Evolutionary conservation across 2,888 invertebrate species (phyloP).

Genomic region (Hemaris fuciformis): DNA sequence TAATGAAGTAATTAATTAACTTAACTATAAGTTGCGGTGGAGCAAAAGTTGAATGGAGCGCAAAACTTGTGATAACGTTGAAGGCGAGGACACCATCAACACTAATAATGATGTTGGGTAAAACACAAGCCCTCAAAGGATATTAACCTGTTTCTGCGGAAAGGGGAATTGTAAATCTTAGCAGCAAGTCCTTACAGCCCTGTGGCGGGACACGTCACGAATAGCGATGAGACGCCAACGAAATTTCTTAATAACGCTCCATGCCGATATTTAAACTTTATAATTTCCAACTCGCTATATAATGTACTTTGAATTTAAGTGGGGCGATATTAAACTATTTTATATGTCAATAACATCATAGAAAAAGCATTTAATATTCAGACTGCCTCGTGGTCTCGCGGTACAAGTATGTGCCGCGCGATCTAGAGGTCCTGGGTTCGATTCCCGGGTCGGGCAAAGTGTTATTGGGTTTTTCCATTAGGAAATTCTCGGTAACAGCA

Average conservation of each 20-base stretch:
- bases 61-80: constrained; percentile 18
- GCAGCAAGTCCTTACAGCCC: constrained; percentile 32
- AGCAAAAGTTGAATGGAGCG: background rate
- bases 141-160: constrained; percentile 55
- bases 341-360: background rate
- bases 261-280: background rate
- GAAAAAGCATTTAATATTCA: too few species aligned
- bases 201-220: constrained; percentile 38
- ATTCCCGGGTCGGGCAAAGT: too few species aligned
- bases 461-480: too few species aligned
- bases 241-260: constrained; percentile 1
- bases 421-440: too few species aligned
- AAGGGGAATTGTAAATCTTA: constrained; percentile 58
- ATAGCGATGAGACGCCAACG: constrained; percentile 33
- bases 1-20: background rate
- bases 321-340: background rate
- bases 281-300: background rate
- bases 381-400: too few species aligned
- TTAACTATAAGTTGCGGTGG: background rate
- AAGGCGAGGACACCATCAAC: constrained; percentile 46
- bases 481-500: too few species aligned
- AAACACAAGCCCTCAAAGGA: constrained; percentile 49
- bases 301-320: background rate
- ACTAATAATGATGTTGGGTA: constrained; percentile 53
- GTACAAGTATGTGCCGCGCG: too few species aligned